Conservation (phyloP, 2,888 invertebrate genomes). For the Diaperis boleti region DNA sequence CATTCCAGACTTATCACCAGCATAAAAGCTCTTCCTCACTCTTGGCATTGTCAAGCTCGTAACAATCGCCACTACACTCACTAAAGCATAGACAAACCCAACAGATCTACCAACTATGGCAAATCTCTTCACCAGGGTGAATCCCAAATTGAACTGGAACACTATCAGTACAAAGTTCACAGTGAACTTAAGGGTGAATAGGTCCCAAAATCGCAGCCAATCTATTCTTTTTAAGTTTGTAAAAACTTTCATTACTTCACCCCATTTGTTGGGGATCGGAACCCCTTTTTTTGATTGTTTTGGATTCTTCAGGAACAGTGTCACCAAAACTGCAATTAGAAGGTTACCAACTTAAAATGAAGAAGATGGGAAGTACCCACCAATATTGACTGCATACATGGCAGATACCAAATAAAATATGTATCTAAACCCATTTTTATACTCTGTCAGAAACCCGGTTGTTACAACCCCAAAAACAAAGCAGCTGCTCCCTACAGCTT, state of each 20-base stretch:
- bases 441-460: slow-evolving; percentile 24
- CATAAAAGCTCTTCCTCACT: slow-evolving; percentile 16
- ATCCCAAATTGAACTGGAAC: slow-evolving; percentile 20
- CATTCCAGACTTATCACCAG: slow-evolving; percentile 19
- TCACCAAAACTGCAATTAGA: not conserved
- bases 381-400: not conserved
- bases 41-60: slow-evolving; percentile 12
- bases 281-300: not conserved
- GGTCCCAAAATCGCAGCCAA: slow-evolving; percentile 38
- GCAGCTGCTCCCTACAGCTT: slow-evolving; percentile 17
- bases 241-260: slow-evolving; percentile 9
- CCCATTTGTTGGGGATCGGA: not conserved
- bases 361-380: not conserved
- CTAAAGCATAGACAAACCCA: slow-evolving; percentile 29
- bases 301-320: not conserved
- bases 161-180: slow-evolving; percentile 22
- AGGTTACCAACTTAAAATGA: not conserved
- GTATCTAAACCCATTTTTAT: slow-evolving; percentile 16
- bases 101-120: slow-evolving; percentile 17
- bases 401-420: slow-evolving; percentile 13
- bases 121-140: slow-evolving; percentile 8
- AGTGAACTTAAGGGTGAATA: slow-evolving; percentile 33
- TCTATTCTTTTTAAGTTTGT: slow-evolving; percentile 20
- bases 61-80: slow-evolving; percentile 20
- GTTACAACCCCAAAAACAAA: slow-evolving; percentile 28